Base-by-base conservation (phyloP, 2,113 vertebrate species). In the Semicossyphus pulcher region DNA sequence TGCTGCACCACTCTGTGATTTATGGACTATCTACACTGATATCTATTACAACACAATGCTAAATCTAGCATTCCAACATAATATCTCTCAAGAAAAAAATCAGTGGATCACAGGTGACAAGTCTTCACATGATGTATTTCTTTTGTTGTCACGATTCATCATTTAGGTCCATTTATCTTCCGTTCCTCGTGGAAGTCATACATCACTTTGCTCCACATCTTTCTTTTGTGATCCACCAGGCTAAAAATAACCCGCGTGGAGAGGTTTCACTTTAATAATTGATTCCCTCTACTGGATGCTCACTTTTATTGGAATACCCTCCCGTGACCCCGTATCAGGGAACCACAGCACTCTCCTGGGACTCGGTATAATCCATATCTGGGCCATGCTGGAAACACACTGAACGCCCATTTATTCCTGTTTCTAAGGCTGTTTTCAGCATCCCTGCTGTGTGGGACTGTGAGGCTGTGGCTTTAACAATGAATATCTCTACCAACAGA, bases 221-320 rank as follows among this genome's bases (percentile, higher is more conserved):
- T 41, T 71, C 54, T 28, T 29, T 58, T 76, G 61, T 76, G 73
- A 77, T 52, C 58, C 39, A 32, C 54, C 7, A n/a, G 16, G 73
- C 51, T 85, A 87, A 76, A 81, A 89, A 89, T 87, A 83, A 58
- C 51, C 66, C 10, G n/a, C 3, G 41, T 57, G 53, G 56, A 58
- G 67, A 72, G 56, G 42, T 60, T 57, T 34, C 63, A 54, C 48
- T 74, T 78, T 81, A 89, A 86, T 80, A 81, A 85, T 79, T 84
- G 34, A 87, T 79, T 78, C 42, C 36, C 59, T 83, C 64, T 14
- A 34, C 66, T 39, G 60, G 77, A 71, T 70, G 72, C 53, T 65
- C 59, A 49, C 45, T 81, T 83, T 84, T 56, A 84, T 73, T 84
- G 83, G 70, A 81, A 80, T 78, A 54, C 73, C 70, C 84, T 73